Base-by-base conservation (phyloP, 37 sponge, comb jelly and placozoan species). In the Crambe crambe region DNA sequence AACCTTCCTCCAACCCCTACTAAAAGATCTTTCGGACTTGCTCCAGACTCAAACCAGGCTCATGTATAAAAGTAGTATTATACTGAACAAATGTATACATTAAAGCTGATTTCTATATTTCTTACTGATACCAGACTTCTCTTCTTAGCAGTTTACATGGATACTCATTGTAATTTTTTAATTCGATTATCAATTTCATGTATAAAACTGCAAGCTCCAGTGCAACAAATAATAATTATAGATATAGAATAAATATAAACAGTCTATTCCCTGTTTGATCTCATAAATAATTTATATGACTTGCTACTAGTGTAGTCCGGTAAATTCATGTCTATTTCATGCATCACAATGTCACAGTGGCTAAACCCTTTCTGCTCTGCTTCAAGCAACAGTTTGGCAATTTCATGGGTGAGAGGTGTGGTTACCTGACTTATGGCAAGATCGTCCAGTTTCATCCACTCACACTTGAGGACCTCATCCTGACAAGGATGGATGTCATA, bases 391-490 rank as follows among this genome's bases (percentile, higher is more conserved):
- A 83, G 68, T 12, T 59, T 9, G 17, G 81, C 62, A 22, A 80
- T 51, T 25, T 72, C n/a, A 57, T 79, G 66, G n/a, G 72, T 77
- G 32, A 90, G 74, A 15, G 54, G 73, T 20, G 87, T 94, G 32
- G 91, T 42, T 4, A 79, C 85, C 25, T 72, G 39, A 29, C 68
- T 47, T 4, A 35, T 15, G 27, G 78, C 82, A 35, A 94, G 75
- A 58, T 87, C 80, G 0, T 75, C 42, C 32, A 94, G 32, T n/a
- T 29, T 25, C 73, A 90, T 77, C 95, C 95, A 94, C 58, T 70
- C 54, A 69, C 95, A 94, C 54, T 87, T 80, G 34, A 76, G 70
- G 1, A 91, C 64, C 63, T 94, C 95, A 23, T 91, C 77, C 25
- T 56, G 62, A 58, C 95, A 94, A 34, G 72, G 81, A n/a, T 66